phyloP scores from a whole-genome alignment of 1,140 invertebrate species.

The Neodiprion virginianus region DNA sequence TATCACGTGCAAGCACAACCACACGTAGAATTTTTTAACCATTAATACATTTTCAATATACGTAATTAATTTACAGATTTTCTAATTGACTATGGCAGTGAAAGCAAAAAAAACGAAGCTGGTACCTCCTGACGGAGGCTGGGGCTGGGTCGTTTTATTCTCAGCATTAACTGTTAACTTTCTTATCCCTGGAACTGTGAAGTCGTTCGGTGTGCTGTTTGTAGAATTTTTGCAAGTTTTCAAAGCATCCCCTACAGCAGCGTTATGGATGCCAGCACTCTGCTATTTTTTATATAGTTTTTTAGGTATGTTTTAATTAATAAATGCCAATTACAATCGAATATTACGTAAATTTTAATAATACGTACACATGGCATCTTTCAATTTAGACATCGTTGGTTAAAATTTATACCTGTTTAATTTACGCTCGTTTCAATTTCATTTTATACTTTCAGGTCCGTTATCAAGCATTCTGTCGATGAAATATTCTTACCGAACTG shows the following conservation, averaged over 20 bases:
- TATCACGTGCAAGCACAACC: too few species aligned
- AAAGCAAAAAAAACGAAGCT: constrained; percentile 56
- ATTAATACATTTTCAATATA: not conserved
- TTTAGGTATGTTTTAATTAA: constrained; percentile 66
- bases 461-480: constrained; percentile 86
- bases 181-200: constrained; percentile 81
- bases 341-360: too few species aligned
- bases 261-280: constrained; percentile 80
- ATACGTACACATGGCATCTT: too few species aligned
- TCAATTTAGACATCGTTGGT: too few species aligned
- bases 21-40: too few species aligned
- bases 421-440: constrained; percentile 10
- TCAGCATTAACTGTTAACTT: constrained; percentile 80
- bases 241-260: constrained; percentile 71
- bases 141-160: constrained; percentile 82
- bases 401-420: not conserved
- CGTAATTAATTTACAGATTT: not conserved
- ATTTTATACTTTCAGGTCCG: constrained; percentile 71
- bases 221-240: constrained; percentile 81
- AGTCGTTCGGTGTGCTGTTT: constrained; percentile 84
- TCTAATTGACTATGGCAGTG: constrained; percentile 13
- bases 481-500: constrained; percentile 87
- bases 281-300: constrained; percentile 87
- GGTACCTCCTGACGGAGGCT: constrained; percentile 72
- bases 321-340: not conserved